Percentiles rank a stretch among this genome's conserved stretches.
These are phyloP conservation scores for Vandiemenella viatica DNA, from an alignment of 2,888 invertebrate species.

Conservation along the genomic window DNA sequence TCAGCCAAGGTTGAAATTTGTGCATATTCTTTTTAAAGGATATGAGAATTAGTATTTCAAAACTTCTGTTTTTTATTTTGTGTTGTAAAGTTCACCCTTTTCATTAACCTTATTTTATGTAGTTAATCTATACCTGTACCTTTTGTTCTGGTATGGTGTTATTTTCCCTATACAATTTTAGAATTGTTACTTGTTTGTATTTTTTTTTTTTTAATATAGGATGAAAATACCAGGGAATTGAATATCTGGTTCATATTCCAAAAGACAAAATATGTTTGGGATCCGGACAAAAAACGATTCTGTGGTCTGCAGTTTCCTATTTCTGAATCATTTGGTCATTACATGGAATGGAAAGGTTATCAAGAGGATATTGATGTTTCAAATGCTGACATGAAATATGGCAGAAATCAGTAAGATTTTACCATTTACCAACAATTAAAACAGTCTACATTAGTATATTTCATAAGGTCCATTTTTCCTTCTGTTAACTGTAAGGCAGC, in stretches of 20 bases:
- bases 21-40: no score
- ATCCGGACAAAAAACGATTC: conserved; percentile 66
- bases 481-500: no score
- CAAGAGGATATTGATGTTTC: conserved; percentile 65
- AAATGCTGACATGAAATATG: conserved; percentile 66
- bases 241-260: conserved; percentile 88
- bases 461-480: no score
- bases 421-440: no score
- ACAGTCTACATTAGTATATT: no score
- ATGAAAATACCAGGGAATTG: conserved; percentile 33
- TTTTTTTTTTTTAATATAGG: conserved; percentile 18
- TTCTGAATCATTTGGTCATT: conserved; percentile 49
- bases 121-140: not conserved
- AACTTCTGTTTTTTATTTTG: no score
- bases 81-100: no score
- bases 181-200: not conserved
- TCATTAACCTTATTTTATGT: not conserved
- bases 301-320: conserved; percentile 73
- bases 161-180: no score
- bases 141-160: not conserved
- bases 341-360: conserved; percentile 75
- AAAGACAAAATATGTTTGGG: conserved; percentile 92
- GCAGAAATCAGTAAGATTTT: conserved; percentile 80
- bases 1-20: no score
- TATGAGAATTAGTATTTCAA: no score